Evolutionary conservation across 1,140 invertebrate genomes (phyloP), one percentile per base, ranked within the genome.

Genomic region (Pseudomyrmex sp.): DNA sequence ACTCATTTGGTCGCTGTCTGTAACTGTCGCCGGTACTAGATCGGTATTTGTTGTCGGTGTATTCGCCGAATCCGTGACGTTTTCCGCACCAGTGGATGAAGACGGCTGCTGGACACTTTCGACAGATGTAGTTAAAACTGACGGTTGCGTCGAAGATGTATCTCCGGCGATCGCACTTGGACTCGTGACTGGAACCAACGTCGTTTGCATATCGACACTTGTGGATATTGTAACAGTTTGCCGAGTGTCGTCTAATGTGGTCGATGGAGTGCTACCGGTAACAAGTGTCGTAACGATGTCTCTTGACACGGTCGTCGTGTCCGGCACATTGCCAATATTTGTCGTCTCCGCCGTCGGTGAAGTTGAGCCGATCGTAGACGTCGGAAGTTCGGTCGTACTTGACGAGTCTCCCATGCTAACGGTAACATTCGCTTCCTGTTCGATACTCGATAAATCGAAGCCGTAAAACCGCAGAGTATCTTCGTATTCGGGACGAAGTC

Each of bases 391-490:
- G 0, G 84, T 82, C n/a, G 26, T 70, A 10, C 5, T 61, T 56
- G 73, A 50, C 4, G 23, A 18, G 48, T 63, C 73, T 20, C 50
- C 26, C 52, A 18, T 26, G 10, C 59, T 68, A 52, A 85, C 82
- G 3, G 76, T 85, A 46, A 89, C 85, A 13, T 86, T 82, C 35
- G 59, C 50, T 10, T 63, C 74, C 9, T 84, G 83, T 0, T 76
- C 69, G 1, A 66, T 75, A 35, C 54, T 50, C 0, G 87, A 86
- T 48, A 95, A 93, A 92, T 97, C 96, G 90, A 97, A 98, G 1
- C 97, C 97, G 89, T 97, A 97, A 92, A 97, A 97, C 79, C 95
- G 94, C 18, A 98, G 92, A 50, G 97, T 94, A 23, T 96, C 95
- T 91, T 96, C 96, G 88, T 97, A 98, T 44, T 96, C 95, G 12